Evolutionary conservation across 2,113 vertebrate species (phyloP).

Genomic region (Sitta europaea): DNA sequence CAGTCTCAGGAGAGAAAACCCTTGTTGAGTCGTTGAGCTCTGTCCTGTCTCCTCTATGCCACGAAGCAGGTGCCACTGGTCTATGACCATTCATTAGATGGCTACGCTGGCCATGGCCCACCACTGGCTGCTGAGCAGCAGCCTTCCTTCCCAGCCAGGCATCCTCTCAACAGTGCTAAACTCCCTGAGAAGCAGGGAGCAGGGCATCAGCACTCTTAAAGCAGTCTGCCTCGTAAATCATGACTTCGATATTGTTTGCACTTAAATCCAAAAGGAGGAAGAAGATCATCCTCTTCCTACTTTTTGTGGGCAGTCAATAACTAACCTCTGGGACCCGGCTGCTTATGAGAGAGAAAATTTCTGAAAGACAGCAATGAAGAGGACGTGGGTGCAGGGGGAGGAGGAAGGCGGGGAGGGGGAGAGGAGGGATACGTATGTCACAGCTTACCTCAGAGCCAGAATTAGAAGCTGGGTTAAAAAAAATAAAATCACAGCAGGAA

Average conservation of each 20-base stretch:
- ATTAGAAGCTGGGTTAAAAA: constrained; percentile 76
- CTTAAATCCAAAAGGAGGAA: neutral
- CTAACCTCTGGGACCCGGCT: neutral
- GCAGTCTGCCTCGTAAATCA: neutral
- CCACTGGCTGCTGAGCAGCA: neutral
- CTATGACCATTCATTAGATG: neutral
- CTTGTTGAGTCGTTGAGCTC: neutral
- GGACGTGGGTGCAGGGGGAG: constrained; percentile 46
- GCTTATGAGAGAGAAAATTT: neutral
- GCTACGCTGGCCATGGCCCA: accelerated
- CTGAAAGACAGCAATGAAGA: neutral
- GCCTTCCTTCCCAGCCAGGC: neutral
- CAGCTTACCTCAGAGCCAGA: constrained; percentile 81
- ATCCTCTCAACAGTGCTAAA: accelerated
- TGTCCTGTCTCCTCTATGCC: neutral
- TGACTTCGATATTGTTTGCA: neutral
- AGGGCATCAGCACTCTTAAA: neutral
- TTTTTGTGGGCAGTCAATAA: neutral
- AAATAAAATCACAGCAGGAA: constrained; percentile 81
- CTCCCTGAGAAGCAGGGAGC: neutral
- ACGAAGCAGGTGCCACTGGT: neutral
- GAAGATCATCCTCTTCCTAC: neutral
- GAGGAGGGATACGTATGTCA: constrained; percentile 74
- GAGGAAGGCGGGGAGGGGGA: constrained; percentile 28
- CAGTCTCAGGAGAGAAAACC: neutral